Evolutionary conservation across 2,113 vertebrate genomes (phyloP).

Genomic region (Ctenodactylus gundi): DNA sequence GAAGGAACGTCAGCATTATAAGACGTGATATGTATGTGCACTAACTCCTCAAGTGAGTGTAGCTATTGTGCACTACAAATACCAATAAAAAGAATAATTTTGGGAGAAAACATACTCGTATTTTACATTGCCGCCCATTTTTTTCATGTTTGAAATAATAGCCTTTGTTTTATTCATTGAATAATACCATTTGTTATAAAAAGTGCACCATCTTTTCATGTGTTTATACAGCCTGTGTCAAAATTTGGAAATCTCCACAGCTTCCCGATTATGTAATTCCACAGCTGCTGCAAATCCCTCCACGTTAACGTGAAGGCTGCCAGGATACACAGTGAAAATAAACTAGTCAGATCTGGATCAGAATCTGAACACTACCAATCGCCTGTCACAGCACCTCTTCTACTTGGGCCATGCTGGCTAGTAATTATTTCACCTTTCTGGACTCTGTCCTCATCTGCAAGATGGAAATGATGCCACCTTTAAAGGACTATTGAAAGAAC

Average conservation of each 20-base stretch:
- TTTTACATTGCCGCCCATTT: neutral
- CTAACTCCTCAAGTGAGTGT: too few relatives aligned
- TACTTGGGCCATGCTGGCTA: too few relatives aligned
- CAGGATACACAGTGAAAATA: neutral
- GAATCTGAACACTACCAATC: neutral
- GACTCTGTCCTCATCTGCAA: neutral
- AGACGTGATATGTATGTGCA: too few relatives aligned
- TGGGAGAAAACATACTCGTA: neutral
- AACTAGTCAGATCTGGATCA: neutral
- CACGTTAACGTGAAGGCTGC: neutral
- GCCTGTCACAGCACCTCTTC: neutral
- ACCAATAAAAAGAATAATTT: too few relatives aligned
- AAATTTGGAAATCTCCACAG: neutral
- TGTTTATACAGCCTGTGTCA: neutral
- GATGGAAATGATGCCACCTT: neutral
- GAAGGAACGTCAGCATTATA: too few relatives aligned
- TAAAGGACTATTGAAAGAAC: neutral
- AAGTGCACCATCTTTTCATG: neutral
- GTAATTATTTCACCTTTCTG: neutral
- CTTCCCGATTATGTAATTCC: neutral
- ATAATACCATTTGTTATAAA: neutral
- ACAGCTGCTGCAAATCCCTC: neutral
- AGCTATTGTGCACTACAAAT: too few relatives aligned
- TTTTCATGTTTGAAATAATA: neutral
- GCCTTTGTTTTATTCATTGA: neutral